Evolutionary conservation across 2,797 vertebrate species (phyloP), one percentile per base, ranked within the genome.

Genomic region (Menidia menidia): DNA sequence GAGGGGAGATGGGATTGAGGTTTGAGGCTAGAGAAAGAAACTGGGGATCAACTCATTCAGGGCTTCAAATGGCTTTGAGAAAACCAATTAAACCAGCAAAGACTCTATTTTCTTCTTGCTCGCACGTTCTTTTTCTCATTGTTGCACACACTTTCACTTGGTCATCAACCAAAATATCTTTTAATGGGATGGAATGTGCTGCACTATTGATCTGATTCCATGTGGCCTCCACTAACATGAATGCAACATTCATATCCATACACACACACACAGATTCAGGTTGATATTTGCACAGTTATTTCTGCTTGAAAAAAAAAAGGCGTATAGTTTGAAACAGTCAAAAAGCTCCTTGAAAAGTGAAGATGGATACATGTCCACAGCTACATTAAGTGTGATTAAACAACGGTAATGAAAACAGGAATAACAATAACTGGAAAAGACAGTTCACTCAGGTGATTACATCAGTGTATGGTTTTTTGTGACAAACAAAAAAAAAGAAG

Each of bases 31-130:
- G 74, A 81, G 83, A 89, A 90, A 88, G 88, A 65, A 65, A 82
- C 64, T 77, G 71, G 83, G 86, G 86, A 92, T 91, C 85, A 88
- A 72, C 81, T 88, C 83, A 87, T 90, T 91, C 81, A 90, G 52
- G 70, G 74, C 78, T 87, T 88, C 81, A 89, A 91, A 90, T 90
- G 81, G 84, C 87, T 90, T 89, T 81, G 82, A 85, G 82, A 90
- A 88, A 91, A 88, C 81, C 87, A 89, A 89, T 91, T 89, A 84
- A 85, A 84, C 76, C 79, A 80, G 88, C 80, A 69, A 71, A 78
- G 48, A 60, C 78, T 64, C 81, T 65, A 66, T 67, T 54, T 56
- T 51, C 33, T 7, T 50, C 65, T 71, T 18, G 25, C 75, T 73
- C 44, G 9, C 12, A 60, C 51, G 12, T 41, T 32, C 54, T 19